Conservation (phyloP, 2,797 vertebrate species). For the Gobionotothen gibberifrons region DNA sequence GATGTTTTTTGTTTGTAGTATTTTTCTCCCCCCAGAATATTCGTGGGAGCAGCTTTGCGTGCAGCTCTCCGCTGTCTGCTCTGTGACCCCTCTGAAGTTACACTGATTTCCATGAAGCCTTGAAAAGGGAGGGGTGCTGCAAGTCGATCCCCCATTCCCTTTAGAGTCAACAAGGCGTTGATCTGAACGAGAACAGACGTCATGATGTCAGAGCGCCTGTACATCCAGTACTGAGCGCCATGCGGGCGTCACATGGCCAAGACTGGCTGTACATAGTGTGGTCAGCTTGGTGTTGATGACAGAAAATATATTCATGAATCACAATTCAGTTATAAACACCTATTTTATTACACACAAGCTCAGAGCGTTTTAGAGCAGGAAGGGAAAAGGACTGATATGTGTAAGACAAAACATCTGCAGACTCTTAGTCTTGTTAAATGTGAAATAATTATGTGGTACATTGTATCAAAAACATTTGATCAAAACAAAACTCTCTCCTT, state of each 20-base stretch:
- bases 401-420: neutral
- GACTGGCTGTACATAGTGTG: neutral
- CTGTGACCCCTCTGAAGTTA: conserved; percentile 68
- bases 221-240: neutral
- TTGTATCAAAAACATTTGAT: neutral
- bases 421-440: neutral
- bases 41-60: conserved; percentile 29
- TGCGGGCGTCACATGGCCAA: conserved; percentile 17
- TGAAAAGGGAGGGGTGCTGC: conserved; percentile 44
- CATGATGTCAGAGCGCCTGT: conserved; percentile 27
- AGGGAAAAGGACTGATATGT: neutral
- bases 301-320: conserved; percentile 19
- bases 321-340: neutral
- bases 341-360: neutral
- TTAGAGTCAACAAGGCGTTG: conserved; percentile 47
- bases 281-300: conserved; percentile 17
- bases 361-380: neutral
- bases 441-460: neutral
- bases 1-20: conserved; percentile 50
- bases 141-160: conserved; percentile 46
- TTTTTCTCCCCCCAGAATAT: conserved; percentile 59
- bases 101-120: conserved; percentile 75
- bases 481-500: conserved; percentile 1
- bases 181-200: conserved; percentile 24
- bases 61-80: conserved; percentile 45